Evolutionary conservation across 2,113 vertebrate genomes (phyloP).

Genomic region (Callithrix jacchus): DNA sequence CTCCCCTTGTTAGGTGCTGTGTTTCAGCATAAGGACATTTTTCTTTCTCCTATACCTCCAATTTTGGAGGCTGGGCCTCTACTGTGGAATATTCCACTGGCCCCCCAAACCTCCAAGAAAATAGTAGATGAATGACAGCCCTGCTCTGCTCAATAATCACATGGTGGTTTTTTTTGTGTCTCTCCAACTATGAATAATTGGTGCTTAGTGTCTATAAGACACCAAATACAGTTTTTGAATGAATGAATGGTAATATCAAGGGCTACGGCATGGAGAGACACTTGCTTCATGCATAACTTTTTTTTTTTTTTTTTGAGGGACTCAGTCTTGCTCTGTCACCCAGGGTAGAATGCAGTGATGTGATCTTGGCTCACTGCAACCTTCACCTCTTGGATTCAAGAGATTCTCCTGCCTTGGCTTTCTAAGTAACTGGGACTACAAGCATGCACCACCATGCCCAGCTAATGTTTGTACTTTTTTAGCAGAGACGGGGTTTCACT

Average conservation of each 20-base stretch:
- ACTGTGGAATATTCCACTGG: accelerated
- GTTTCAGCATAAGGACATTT: not conserved
- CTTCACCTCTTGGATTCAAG: no score
- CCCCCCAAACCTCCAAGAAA: not conserved
- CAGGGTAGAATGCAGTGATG: no score
- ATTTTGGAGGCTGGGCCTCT: not conserved
- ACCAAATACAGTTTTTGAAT: not conserved
- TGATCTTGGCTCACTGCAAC: no score
- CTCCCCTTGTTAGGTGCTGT: not conserved
- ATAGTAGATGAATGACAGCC: not conserved
- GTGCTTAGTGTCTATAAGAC: not conserved
- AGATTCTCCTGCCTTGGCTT: no score
- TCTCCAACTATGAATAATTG: not conserved
- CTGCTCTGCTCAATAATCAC: accelerated
- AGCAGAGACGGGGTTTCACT: no score
- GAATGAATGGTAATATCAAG: not conserved
- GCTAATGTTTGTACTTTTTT: no score
- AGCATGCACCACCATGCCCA: no score
- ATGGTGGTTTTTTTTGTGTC: not conserved
- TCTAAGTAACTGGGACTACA: no score
- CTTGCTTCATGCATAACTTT: not conserved
- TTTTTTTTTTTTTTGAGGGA: no score
- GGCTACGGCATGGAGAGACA: not conserved
- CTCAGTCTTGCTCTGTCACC: no score
- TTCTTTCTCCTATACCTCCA: not conserved